Conservation (phyloP, 2,888 invertebrate genomes). For the Urechis unicinctus region DNA sequence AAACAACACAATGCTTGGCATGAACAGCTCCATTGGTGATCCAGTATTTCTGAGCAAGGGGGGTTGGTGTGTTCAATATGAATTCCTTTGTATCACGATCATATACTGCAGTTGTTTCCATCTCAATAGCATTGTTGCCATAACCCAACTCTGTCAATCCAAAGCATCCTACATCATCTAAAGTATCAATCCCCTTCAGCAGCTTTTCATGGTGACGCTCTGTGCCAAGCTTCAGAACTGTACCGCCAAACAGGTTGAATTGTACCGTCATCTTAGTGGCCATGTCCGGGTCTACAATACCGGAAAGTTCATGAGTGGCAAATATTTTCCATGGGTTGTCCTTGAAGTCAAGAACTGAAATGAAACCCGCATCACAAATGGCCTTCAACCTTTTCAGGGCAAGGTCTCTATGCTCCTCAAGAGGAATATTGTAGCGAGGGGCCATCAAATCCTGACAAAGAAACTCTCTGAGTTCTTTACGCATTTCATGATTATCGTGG, state of each 20-base stretch:
- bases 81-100: conserved; percentile 24
- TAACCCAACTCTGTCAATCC: conserved; percentile 29
- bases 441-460: conserved; percentile 17
- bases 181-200: conserved; percentile 25
- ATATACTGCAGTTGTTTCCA: too few species aligned
- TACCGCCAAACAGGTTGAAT: too few species aligned
- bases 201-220: conserved; percentile 40
- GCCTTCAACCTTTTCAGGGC: conserved; percentile 22
- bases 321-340: too few species aligned
- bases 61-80: conserved; percentile 23
- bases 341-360: too few species aligned
- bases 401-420: conserved; percentile 24
- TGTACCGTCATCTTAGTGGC: too few species aligned
- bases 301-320: too few species aligned
- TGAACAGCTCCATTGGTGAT: too few species aligned
- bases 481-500: too few species aligned
- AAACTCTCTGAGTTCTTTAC: conserved; percentile 25
- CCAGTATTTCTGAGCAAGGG: conserved; percentile 30
- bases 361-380: too few species aligned
- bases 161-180: too few species aligned
- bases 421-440: conserved; percentile 23
- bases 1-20: conserved; percentile 30
- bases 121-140: too few species aligned
- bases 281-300: conserved; percentile 27
- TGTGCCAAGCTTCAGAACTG: conserved; percentile 47